Conservation (phyloP, 2,888 invertebrate genomes). For the Idaea aversata region DNA sequence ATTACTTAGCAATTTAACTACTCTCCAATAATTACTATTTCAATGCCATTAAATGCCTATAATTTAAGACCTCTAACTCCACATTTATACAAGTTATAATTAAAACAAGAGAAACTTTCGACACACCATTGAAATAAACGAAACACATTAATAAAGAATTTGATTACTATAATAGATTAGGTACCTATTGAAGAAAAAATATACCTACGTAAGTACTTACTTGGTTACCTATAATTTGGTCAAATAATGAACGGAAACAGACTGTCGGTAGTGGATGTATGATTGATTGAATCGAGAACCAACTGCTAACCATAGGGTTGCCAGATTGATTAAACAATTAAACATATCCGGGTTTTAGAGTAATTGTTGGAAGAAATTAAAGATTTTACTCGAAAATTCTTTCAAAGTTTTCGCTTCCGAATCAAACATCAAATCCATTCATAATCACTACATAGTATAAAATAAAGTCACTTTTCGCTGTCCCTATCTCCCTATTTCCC, state of each 20-base stretch:
- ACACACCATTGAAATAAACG: conserved; percentile 29
- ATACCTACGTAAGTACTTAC: not conserved
- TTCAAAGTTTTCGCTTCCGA: too few relatives aligned
- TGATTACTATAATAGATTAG: conserved; percentile 24
- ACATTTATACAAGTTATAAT: conserved; percentile 16
- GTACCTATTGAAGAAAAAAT: conserved; percentile 17
- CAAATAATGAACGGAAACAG: conserved; percentile 39
- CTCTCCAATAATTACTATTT: too few relatives aligned
- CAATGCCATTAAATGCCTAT: too few relatives aligned
- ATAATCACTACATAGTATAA: too few relatives aligned
- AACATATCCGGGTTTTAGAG: not conserved
- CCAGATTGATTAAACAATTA: not conserved
- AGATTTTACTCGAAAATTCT: too few relatives aligned
- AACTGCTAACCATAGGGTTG: not conserved
- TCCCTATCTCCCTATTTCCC: too few relatives aligned
- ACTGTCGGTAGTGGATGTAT: conserved; percentile 33
- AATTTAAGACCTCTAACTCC: too few relatives aligned
- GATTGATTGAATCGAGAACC: conserved; percentile 36
- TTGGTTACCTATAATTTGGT: conserved; percentile 15
- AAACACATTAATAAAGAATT: conserved; percentile 23
- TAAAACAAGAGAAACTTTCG: conserved; percentile 27
- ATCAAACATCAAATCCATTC: too few relatives aligned
- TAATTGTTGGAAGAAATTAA: not conserved
- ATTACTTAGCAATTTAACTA: too few relatives aligned
- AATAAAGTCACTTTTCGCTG: too few relatives aligned